phyloP scores from a whole-genome alignment of 2,113 vertebrate genomes.

The Urocynchramus pylzowi region DNA sequence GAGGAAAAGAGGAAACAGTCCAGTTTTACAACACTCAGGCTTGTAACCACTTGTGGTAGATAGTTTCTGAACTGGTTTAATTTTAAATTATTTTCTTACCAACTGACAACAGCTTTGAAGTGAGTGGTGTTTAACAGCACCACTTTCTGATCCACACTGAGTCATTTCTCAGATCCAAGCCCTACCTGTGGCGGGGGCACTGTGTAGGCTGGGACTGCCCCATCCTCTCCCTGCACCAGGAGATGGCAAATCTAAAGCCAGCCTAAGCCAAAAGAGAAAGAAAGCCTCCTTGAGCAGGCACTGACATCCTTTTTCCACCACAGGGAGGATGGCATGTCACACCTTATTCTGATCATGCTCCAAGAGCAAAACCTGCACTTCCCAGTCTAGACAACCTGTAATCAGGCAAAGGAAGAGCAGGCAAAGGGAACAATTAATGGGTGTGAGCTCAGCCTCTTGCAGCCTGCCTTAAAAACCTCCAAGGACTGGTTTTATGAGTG shows the following conservation, averaged over 20 bases:
- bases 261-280: neutral
- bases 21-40: constrained; percentile 53
- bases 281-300: neutral
- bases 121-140: neutral
- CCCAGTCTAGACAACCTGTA: constrained; percentile 48
- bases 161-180: neutral
- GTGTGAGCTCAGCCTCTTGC: neutral
- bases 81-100: constrained; percentile 36
- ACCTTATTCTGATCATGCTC: constrained; percentile 3
- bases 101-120: neutral
- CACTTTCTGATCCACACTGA: neutral
- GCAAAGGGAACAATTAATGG: neutral
- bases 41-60: constrained; percentile 9
- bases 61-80: constrained; percentile 29
- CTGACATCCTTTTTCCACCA: neutral
- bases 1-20: constrained; percentile 56
- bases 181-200: neutral
- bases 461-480: neutral
- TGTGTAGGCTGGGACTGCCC: neutral
- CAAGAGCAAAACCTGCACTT: constrained; percentile 27
- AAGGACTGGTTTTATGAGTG: neutral
- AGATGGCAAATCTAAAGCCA: neutral
- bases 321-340: rapidly evolving
- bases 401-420: neutral
- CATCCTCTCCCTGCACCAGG: rapidly evolving